Evolutionary conservation across 2,113 vertebrate species (phyloP), one percentile per base, ranked within the genome.

Genomic region (Cyrtonyx montezumae): DNA sequence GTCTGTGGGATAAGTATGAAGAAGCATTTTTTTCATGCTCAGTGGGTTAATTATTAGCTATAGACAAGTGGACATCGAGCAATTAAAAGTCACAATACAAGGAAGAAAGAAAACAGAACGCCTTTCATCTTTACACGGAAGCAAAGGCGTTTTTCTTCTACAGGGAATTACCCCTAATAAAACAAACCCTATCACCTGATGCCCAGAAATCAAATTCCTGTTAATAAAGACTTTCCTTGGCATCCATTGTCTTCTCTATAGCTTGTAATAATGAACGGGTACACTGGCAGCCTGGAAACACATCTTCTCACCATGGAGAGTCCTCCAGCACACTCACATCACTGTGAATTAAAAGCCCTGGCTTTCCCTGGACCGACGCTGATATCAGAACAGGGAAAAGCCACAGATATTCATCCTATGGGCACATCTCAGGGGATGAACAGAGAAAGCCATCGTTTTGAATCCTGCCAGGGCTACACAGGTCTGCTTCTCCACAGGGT

Each of bases 51-150:
- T 94, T 43, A 96, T 96, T 94, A 86, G 66, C 76, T 63, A 21
- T 0, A 21, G 84, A 67, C 83, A 92, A 96, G 84, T 71, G 61
- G 69, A 63, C 84, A 86, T 73, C 62, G 73, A 89, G 69, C 84
- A 93, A 88, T 58, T 69, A 78, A 37, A 71, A 74, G 75, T 76
- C 59, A 62, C 63, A 89, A 62, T 49, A 97, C 67, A 75, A 96
- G 92, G 92, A 95, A 97, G 93, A 93, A 67, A 63, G 53, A 34
- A 86, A 96, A 86, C 79, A 95, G 78, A 93, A 28, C 66, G 42
- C 87, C 88, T 94, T 96, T 97, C 79, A 95, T 94, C 83, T 48
- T 23, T 59, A 96, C 93, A 88, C 66, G 97, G 96, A 97, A 97
- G 96, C 70, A 86, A 91, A 93, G 37, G 1, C 11, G 62, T 86